Percentiles rank a stretch among this genome's conserved stretches.
Evolutionary conservation across 2,888 invertebrate species (phyloP).

Genomic region (Macaria notata): DNA sequence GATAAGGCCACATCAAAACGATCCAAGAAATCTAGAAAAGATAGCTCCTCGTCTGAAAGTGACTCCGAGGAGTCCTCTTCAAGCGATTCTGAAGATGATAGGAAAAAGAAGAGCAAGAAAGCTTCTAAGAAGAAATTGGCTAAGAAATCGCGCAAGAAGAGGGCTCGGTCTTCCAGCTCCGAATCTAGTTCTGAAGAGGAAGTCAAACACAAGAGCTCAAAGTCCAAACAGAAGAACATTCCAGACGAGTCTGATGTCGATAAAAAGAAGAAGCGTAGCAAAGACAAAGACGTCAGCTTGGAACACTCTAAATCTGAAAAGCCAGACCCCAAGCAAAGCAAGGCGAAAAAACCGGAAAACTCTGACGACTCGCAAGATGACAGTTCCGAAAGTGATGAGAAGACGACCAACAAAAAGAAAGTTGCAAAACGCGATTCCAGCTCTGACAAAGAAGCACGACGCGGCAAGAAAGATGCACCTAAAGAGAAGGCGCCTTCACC

Average conservation of each 20-base stretch:
- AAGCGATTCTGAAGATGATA: conserved; percentile 76
- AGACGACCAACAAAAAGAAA: conserved; percentile 79
- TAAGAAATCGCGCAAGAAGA: conserved; percentile 74
- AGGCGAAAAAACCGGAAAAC: conserved; percentile 67
- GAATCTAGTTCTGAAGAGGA: conserved; percentile 80
- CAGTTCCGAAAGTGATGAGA: conserved; percentile 76
- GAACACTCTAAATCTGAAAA: conserved; percentile 69
- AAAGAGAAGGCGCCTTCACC: conserved; percentile 67
- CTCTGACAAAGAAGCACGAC: conserved; percentile 71
- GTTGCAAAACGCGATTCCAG: conserved; percentile 71
- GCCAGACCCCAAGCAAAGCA: conserved; percentile 54
- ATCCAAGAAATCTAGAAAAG: conserved; percentile 73
- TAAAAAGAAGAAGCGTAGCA: conserved; percentile 70
- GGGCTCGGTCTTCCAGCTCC: conserved; percentile 73
- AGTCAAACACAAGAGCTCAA: conserved; percentile 70
- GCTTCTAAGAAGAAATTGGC: conserved; percentile 70
- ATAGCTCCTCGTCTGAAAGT: conserved; percentile 75
- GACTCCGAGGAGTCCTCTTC: conserved; percentile 78
- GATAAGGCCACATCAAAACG: conserved; percentile 83
- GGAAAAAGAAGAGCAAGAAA: conserved; percentile 77
- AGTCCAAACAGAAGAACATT: conserved; percentile 75
- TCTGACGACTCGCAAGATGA: conserved; percentile 72
- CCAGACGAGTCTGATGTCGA: conserved; percentile 73
- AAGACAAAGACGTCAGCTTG: conserved; percentile 66
- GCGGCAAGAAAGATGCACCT: conserved; percentile 63